phyloP scores from a whole-genome alignment of 2,797 vertebrate genomes.

The Lepilemur ruficaudatus region DNA sequence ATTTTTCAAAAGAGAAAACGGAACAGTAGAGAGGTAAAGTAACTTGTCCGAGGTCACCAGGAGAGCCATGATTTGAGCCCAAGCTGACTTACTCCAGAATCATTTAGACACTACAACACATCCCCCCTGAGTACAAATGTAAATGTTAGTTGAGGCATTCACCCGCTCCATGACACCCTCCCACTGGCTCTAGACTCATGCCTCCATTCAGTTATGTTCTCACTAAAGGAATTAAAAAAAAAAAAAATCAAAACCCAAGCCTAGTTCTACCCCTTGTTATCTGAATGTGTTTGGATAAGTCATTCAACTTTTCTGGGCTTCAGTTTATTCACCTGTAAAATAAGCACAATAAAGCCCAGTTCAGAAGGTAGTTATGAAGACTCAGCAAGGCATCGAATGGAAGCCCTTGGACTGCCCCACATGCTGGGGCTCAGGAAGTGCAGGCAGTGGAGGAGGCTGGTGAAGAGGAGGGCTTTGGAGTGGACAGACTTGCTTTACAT shows the following conservation, averaged over 20 bases:
- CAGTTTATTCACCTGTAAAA: neutral
- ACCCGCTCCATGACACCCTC: neutral
- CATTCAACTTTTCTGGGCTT: neutral
- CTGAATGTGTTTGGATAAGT: neutral
- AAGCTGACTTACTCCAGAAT: neutral
- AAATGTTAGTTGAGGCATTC: neutral
- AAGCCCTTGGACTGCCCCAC: neutral
- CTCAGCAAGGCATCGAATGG: neutral
- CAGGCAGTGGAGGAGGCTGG: neutral
- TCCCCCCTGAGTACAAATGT: neutral
- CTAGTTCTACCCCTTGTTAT: neutral
- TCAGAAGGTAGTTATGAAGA: neutral
- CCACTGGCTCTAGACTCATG: too few relatives aligned
- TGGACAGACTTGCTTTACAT: neutral
- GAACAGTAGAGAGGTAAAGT: neutral
- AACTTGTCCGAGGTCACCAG: neutral
- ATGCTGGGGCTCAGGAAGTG: accelerated
- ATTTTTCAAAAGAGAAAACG: neutral
- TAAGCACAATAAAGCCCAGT: neutral
- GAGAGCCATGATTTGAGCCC: neutral
- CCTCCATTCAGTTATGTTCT: neutral
- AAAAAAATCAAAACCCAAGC: neutral
- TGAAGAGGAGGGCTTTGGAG: neutral
- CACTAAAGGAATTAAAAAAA: neutral
- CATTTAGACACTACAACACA: neutral